Evolutionary conservation across 1,140 invertebrate genomes (phyloP), one percentile per base, ranked within the genome.

Genomic region (Macrocentrus cingulum): DNA sequence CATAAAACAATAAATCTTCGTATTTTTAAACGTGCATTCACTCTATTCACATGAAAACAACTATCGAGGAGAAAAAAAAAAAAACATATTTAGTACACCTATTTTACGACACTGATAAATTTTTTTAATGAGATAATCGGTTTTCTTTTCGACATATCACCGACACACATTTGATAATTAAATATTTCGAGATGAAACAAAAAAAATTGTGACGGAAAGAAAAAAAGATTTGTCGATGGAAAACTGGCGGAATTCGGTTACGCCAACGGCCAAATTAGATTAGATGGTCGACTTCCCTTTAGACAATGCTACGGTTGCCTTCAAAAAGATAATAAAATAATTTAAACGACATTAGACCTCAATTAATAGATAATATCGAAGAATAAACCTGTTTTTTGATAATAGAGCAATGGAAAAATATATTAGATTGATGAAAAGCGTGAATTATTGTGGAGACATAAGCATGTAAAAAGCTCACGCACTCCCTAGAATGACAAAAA

Each of bases 1-100:
- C 65, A 72, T 37, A 59, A 62, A 32, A 39, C 42, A 18, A 55
- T 16, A 20, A 3, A 5, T 19, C 15, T 9, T 46, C 9, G 25
- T 37, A 48, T 37, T 16, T n/a, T 20, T 29, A 22, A 5, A 22
- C 22, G 9, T 44, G n/a, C 22, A 7, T 45, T 46, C 18, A 3
- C 25, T 5, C 25, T n/a, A n/a, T n/a, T n/a, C n/a, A n/a, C n/a
- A n/a, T n/a, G n/a, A n/a, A n/a, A n/a, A n/a, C n/a, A n/a, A n/a
- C n/a, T n/a, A n/a, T n/a, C n/a, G n/a, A n/a, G n/a, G n/a, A n/a
- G n/a, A n/a, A n/a, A n/a, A n/a, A n/a, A n/a, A n/a, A n/a, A n/a
- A n/a, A n/a, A n/a, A n/a, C n/a, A n/a, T n/a, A n/a, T n/a, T n/a
- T n/a, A n/a, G n/a, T n/a, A n/a, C n/a, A n/a, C n/a, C n/a, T n/a